These are phyloP conservation scores for Gastrophysa polygoni DNA, from an alignment of 2,888 invertebrate species.

Conservation along the genomic window DNA sequence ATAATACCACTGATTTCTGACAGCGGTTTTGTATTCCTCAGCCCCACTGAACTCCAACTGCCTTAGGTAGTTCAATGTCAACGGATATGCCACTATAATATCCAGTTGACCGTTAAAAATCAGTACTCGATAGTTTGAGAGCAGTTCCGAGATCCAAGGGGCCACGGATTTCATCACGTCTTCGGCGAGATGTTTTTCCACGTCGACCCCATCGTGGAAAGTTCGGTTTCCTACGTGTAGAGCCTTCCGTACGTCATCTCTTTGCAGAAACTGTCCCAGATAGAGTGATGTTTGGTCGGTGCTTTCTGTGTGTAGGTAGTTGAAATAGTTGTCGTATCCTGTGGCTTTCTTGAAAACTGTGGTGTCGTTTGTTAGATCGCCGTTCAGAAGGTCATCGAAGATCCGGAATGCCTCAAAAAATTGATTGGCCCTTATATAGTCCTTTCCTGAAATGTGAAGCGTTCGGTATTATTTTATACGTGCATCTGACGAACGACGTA, in stretches of 20 bases:
- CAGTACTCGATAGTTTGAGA: slow-evolving; percentile 67
- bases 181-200: slow-evolving; percentile 32
- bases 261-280: slow-evolving; percentile 57
- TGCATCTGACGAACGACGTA: no score
- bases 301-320: slow-evolving; percentile 69
- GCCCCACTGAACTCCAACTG: slow-evolving; percentile 71
- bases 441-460: slow-evolving; percentile 34
- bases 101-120: slow-evolving; percentile 75
- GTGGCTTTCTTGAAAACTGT: slow-evolving; percentile 73
- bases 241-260: slow-evolving; percentile 66
- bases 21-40: slow-evolving; percentile 67
- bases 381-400: slow-evolving; percentile 75
- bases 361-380: slow-evolving; percentile 64
- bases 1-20: slow-evolving; percentile 70
- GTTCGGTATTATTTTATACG: no score
- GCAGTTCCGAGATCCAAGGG: slow-evolving; percentile 60
- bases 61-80: slow-evolving; percentile 77
- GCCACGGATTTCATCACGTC: slow-evolving; percentile 41
- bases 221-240: slow-evolving; percentile 82
- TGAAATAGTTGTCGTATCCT: slow-evolving; percentile 77
- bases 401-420: slow-evolving; percentile 73
- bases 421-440: slow-evolving; percentile 67
- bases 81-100: slow-evolving; percentile 83
- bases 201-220: slow-evolving; percentile 25
- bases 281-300: slow-evolving; percentile 44